A percentile compares a stretch with the other conserved stretches of the same genome.
Conservation (phyloP, 2,113 vertebrate species). For the Carassius gibelio region DNA sequence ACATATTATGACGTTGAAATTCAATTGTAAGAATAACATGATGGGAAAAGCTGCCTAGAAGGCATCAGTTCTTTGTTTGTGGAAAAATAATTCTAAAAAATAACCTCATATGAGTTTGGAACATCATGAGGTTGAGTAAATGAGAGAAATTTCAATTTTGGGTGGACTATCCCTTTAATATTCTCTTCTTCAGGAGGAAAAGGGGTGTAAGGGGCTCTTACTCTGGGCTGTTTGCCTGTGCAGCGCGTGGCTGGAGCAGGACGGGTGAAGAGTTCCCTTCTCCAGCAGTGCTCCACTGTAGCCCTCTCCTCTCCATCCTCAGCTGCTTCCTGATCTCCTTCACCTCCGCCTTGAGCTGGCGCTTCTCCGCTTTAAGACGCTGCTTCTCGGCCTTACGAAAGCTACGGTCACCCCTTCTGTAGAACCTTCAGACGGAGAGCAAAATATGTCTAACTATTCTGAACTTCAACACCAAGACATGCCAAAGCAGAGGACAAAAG, state of each 20-base stretch:
- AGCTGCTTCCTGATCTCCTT: slow-evolving; percentile 95
- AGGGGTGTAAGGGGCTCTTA: slow-evolving; percentile 44
- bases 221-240: slow-evolving; percentile 77
- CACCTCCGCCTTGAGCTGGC: slow-evolving; percentile 92
- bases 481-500: neutral
- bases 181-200: neutral
- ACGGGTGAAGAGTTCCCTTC: slow-evolving; percentile 77
- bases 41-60: neutral
- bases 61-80: neutral
- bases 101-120: no score
- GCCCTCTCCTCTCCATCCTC: slow-evolving; percentile 89
- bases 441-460: neutral
- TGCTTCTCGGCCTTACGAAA: slow-evolving; percentile 96
- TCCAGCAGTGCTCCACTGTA: slow-evolving; percentile 83
- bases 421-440: slow-evolving; percentile 76
- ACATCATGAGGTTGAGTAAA: no score
- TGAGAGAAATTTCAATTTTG: no score
- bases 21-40: neutral
- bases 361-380: slow-evolving; percentile 91
- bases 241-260: slow-evolving; percentile 75
- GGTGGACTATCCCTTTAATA: neutral
- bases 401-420: slow-evolving; percentile 90
- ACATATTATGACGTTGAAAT: neutral
- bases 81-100: neutral
- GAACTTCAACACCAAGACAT: neutral